Evolutionary conservation across 2,113 vertebrate genomes (phyloP).

Genomic region (Pygoscelis adeliae): DNA sequence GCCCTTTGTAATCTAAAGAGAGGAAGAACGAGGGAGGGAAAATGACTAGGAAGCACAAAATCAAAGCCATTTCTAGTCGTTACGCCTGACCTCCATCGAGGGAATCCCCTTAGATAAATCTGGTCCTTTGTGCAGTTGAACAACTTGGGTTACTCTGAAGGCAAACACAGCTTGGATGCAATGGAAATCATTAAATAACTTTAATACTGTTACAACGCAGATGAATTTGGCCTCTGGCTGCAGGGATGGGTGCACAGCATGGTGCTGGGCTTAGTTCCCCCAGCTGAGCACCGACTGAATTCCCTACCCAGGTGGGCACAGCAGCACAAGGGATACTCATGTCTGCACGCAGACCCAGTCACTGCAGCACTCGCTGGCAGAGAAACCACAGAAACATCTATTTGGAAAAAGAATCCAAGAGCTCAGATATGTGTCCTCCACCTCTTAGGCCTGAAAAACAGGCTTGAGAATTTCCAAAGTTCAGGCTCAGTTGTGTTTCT

Average conservation of each 20-base stretch:
- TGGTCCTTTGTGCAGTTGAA: background rate
- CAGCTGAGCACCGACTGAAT: background rate
- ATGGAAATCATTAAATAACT: background rate
- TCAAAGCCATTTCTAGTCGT: background rate
- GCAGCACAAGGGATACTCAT: background rate
- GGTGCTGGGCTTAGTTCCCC: background rate
- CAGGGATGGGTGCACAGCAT: background rate
- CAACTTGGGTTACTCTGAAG: background rate
- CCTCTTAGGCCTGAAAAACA: background rate
- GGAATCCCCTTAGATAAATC: background rate
- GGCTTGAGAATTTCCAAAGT: background rate
- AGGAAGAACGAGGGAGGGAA: background rate
- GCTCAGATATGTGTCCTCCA: background rate
- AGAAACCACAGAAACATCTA: background rate
- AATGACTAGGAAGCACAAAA: background rate
- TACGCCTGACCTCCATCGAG: rapidly evolving
- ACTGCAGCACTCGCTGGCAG: background rate
- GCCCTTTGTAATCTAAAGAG: background rate
- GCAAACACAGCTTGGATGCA: background rate
- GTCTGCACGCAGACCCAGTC: background rate
- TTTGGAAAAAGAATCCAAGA: background rate
- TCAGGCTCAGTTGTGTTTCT: background rate
- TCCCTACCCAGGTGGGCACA: background rate
- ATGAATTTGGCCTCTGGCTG: background rate
- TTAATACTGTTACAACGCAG: background rate